Conservation (phyloP, 2,113 vertebrate genomes). For the Agapornis roseicollis region DNA sequence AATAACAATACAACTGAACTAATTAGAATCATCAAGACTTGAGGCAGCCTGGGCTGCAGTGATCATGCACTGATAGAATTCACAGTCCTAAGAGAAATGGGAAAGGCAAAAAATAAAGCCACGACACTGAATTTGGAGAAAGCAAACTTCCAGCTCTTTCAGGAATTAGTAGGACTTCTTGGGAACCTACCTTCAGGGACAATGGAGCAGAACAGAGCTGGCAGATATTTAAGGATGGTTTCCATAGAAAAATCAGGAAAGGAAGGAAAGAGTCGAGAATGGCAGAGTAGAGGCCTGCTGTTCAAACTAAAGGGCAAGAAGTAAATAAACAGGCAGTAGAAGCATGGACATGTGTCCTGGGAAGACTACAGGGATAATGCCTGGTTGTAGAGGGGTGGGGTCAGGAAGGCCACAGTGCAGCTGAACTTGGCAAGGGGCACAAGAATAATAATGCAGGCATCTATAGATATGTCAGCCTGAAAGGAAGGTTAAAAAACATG, state of each 20-base stretch:
- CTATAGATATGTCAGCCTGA: not conserved
- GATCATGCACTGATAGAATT: not conserved
- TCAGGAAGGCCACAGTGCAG: not conserved
- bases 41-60: not conserved
- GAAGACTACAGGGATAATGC: not conserved
- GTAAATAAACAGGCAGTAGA: not conserved
- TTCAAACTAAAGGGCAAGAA: not conserved
- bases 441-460: not conserved
- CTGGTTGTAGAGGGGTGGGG: not conserved
- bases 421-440: not conserved
- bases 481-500: not conserved
- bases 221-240: not conserved
- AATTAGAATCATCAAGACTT: too few species aligned
- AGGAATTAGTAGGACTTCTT: not conserved
- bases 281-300: not conserved
- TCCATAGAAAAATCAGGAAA: not conserved
- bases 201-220: not conserved
- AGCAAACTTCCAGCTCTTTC: not conserved
- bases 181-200: not conserved
- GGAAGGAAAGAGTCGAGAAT: not conserved
- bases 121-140: not conserved
- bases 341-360: not conserved
- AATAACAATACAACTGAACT: not conserved
- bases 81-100: not conserved
- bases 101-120: not conserved